These are phyloP conservation scores for Oligia strigilis DNA, from an alignment of 2,888 invertebrate genomes.

Conservation along the genomic window DNA sequence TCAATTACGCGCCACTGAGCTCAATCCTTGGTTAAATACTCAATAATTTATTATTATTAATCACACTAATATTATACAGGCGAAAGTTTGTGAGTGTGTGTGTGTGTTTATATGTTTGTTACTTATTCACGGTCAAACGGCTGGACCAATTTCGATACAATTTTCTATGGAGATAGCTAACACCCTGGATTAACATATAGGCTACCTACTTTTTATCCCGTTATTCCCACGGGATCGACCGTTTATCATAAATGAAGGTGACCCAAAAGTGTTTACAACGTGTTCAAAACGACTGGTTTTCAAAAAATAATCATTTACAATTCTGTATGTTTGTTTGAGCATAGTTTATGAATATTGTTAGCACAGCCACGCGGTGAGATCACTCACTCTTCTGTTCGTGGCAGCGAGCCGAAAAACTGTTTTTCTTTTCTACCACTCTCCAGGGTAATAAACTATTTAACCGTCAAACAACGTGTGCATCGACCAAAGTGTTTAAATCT, in stretches of 20 bases:
- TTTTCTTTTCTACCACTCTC: slow-evolving; percentile 52
- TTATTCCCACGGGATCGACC: too few relatives aligned
- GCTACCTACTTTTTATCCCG: too few relatives aligned
- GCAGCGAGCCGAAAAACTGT: slow-evolving; percentile 64
- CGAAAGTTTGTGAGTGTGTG: too few relatives aligned
- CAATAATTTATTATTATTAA: background rate
- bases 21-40: background rate
- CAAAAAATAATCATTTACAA: slow-evolving; percentile 21
- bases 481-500: slow-evolving; percentile 38
- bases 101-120: too few relatives aligned
- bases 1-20: background rate
- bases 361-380: slow-evolving; percentile 57
- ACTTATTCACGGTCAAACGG: too few relatives aligned
- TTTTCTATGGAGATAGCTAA: too few relatives aligned
- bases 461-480: slow-evolving; percentile 41
- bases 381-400: slow-evolving; percentile 55
- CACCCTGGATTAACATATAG: too few relatives aligned
- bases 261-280: slow-evolving; percentile 1
- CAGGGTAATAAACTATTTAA: slow-evolving; percentile 56
- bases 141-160: too few relatives aligned
- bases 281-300: slow-evolving; percentile 13
- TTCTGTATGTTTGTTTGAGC: slow-evolving; percentile 37
- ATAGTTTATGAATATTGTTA: slow-evolving; percentile 57
- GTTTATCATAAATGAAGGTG: background rate
- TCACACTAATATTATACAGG: too few relatives aligned